A percentile compares a stretch with the other conserved stretches of the same genome.
Conservation (phyloP, 2,888 invertebrate species). For the Eilema caniola region DNA sequence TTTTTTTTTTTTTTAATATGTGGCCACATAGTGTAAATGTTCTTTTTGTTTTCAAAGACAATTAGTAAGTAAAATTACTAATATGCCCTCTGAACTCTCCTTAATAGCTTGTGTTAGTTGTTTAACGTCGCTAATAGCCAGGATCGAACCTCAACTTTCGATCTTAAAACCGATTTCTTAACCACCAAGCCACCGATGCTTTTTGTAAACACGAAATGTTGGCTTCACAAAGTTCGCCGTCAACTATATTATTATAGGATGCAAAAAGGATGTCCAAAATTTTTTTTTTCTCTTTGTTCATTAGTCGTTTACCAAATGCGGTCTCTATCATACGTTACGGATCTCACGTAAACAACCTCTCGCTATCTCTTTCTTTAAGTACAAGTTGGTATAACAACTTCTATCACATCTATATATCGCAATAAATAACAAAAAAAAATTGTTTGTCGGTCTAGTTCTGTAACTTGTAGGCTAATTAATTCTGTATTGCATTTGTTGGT, state of each 20-base stretch:
- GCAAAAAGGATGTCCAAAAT: conserved; percentile 26
- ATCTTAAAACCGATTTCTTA: no score
- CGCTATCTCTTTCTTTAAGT: conserved; percentile 55
- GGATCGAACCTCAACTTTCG: no score
- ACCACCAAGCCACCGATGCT: no score
- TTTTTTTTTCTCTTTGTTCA: conserved; percentile 12
- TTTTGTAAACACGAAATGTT: no score
- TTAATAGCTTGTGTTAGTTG: no score
- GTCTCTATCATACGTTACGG: conserved; percentile 33
- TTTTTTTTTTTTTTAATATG: no score
- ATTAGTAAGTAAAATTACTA: no score
- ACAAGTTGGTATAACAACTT: conserved; percentile 56
- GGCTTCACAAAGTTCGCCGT: not conserved
- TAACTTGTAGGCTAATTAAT: not conserved
- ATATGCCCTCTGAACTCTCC: no score
- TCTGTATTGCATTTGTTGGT: not conserved
- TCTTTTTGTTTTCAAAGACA: no score
- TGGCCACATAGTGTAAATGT: no score
- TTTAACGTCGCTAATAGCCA: no score
- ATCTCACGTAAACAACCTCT: conserved; percentile 33
- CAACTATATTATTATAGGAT: not conserved
- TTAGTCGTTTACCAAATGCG: conserved; percentile 21
- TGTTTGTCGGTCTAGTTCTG: not conserved
- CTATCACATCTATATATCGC: conserved; percentile 34
- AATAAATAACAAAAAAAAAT: conserved; percentile 49